Evolutionary conservation across 2,888 invertebrate species (phyloP).

Genomic region (Eupithecia inturbata): DNA sequence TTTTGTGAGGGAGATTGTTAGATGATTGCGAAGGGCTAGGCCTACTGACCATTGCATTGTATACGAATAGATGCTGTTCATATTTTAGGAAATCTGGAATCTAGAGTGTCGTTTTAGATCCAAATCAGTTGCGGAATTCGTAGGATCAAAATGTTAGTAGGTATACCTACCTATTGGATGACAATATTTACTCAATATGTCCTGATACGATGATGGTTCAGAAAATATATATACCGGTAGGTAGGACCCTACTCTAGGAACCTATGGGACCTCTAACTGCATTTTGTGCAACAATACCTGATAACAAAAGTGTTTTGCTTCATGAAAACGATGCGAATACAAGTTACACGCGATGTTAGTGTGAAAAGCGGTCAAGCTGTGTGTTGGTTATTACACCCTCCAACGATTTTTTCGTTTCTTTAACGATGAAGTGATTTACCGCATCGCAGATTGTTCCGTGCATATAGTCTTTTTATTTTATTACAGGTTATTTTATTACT

Average conservation of each 20-base stretch:
- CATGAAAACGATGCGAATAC: background rate
- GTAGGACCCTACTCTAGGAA: too few relatives aligned
- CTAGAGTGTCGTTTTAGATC: background rate
- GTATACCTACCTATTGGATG: background rate
- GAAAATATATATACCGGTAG: background rate
- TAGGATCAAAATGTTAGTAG: background rate
- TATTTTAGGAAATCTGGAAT: background rate
- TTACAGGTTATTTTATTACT: background rate
- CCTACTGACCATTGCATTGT: background rate
- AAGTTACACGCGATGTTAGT: slow-evolving; percentile 42
- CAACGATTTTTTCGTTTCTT: slow-evolving; percentile 46
- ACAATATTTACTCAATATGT: background rate
- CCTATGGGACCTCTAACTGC: background rate
- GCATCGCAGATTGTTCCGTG: slow-evolving; percentile 21
- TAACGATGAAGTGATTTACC: slow-evolving; percentile 39
- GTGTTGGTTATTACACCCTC: slow-evolving; percentile 50
- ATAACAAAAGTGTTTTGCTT: background rate
- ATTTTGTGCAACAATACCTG: background rate
- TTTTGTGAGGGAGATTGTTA: slow-evolving; percentile 33
- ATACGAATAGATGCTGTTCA: background rate
- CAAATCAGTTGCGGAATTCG: background rate
- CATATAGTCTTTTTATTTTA: background rate
- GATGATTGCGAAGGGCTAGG: slow-evolving; percentile 12
- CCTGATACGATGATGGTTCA: too few relatives aligned
- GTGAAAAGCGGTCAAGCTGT: slow-evolving; percentile 51